phyloP scores from a whole-genome alignment of 2,888 invertebrate species.

The Alsophila aescularia region DNA sequence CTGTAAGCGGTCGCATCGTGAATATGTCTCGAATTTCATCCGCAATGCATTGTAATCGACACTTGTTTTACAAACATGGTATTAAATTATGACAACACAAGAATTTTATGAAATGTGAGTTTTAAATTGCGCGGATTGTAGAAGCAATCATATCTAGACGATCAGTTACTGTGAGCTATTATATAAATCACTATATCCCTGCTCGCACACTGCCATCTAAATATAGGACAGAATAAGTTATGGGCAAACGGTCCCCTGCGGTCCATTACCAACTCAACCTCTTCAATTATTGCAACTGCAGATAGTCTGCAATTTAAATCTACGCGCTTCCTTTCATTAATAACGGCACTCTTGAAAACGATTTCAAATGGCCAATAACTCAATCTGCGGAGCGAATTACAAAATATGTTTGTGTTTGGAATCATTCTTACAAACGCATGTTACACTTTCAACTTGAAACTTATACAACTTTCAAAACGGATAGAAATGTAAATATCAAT shows the following conservation, averaged over 20 bases:
- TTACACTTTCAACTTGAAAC: no score
- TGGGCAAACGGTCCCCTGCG: conserved; percentile 54
- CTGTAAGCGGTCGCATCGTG: conserved; percentile 46
- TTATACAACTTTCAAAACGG: neutral
- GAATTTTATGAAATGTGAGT: conserved; percentile 9
- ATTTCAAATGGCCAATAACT: conserved; percentile 35
- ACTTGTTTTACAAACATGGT: conserved; percentile 42
- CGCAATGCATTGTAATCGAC: conserved; percentile 41
- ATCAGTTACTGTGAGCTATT: conserved; percentile 40
- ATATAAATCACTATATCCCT: conserved; percentile 61
- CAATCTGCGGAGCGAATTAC: conserved; percentile 24
- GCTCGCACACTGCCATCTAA: conserved; percentile 57
- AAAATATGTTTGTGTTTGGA: neutral
- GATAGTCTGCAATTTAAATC: conserved; percentile 64
- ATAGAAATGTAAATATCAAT: no score
- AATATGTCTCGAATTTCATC: conserved; percentile 53
- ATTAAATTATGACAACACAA: conserved; percentile 32
- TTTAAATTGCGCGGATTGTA: conserved; percentile 2
- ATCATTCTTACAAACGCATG: no score
- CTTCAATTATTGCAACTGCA: conserved; percentile 70
- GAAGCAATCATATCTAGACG: conserved; percentile 22
- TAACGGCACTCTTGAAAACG: conserved; percentile 44
- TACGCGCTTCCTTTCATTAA: conserved; percentile 63
- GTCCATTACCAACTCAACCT: conserved; percentile 61
- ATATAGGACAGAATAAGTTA: conserved; percentile 62